A percentile compares a stretch with the other conserved stretches of the same genome.
These are phyloP conservation scores for Halcyon leucocephala DNA, from an alignment of 2,797 vertebrate species.

Conservation along the genomic window DNA sequence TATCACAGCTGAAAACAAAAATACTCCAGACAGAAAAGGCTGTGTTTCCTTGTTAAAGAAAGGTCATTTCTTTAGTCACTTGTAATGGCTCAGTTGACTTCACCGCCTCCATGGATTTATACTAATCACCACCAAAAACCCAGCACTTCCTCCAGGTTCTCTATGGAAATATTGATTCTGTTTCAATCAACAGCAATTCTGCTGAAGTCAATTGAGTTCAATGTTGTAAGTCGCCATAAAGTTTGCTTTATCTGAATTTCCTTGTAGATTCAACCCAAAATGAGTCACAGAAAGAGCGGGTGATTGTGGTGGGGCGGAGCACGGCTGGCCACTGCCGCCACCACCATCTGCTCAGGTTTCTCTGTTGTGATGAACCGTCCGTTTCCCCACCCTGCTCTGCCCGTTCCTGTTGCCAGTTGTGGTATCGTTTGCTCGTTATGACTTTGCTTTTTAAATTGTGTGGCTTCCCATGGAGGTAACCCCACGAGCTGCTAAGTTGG, in stretches of 20 bases:
- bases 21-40: constrained; percentile 34
- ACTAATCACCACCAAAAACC: background rate
- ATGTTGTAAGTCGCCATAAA: background rate
- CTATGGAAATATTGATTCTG: constrained; percentile 9
- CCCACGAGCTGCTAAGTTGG: background rate
- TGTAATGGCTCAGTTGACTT: background rate
- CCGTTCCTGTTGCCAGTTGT: background rate
- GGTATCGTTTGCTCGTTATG: fast-evolving
- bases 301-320: background rate
- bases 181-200: background rate
- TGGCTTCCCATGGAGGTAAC: background rate
- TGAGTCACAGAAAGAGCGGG: background rate
- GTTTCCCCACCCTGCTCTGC: background rate
- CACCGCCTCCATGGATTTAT: background rate
- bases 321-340: background rate
- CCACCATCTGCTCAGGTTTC: background rate
- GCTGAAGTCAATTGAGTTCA: background rate
- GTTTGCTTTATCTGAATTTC: background rate
- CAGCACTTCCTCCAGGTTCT: background rate
- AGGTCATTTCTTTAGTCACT: background rate
- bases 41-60: constrained; percentile 30
- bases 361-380: fast-evolving
- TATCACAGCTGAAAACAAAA: background rate
- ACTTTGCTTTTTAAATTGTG: background rate
- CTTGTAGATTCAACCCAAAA: background rate